phyloP scores from a whole-genome alignment of 2,888 invertebrate genomes.

The Byasa hedistus region DNA sequence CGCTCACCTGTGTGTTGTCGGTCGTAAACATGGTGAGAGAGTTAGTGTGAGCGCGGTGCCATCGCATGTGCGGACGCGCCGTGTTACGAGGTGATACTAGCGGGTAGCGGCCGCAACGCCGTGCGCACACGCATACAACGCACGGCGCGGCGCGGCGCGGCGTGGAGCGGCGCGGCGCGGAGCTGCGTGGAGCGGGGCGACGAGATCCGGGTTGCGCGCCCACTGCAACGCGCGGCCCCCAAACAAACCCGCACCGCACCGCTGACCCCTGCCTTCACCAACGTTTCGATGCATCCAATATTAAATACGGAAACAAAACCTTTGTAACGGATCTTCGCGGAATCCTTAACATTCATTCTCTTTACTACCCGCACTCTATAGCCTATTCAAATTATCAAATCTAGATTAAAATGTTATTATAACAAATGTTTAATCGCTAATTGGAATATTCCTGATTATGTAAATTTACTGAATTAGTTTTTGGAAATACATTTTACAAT shows the following conservation, averaged over 20 bases:
- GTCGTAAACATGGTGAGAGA: slow-evolving; percentile 74
- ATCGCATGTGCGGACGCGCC: slow-evolving; percentile 56
- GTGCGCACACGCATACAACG: slow-evolving; percentile 36
- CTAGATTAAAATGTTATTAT: too few relatives aligned
- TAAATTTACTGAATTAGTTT: too few relatives aligned
- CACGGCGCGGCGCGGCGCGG: slow-evolving; percentile 52
- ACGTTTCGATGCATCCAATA: slow-evolving; percentile 50
- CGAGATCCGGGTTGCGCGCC: slow-evolving; percentile 78
- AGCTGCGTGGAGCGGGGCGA: slow-evolving; percentile 75
- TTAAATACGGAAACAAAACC: slow-evolving; percentile 33
- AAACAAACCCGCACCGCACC: slow-evolving; percentile 57
- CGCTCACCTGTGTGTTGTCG: slow-evolving; percentile 77
- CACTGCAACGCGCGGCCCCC: slow-evolving; percentile 72
- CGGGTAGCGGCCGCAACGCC: slow-evolving; percentile 32
- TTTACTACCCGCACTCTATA: too few relatives aligned
- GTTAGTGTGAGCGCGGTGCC: slow-evolving; percentile 58
- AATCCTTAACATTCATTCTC: too few relatives aligned
- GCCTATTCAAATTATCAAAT: too few relatives aligned
- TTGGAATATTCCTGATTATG: too few relatives aligned
- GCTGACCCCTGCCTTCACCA: slow-evolving; percentile 62
- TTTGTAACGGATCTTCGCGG: neutral
- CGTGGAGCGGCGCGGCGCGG: too few relatives aligned
- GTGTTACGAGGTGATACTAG: slow-evolving; percentile 70
- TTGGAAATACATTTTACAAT: too few relatives aligned
- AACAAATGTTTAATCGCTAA: too few relatives aligned